These are phyloP conservation scores for Poeciliopsis paucimaculata DNA, from an alignment of 2,797 vertebrate species.

Conservation along the genomic window DNA sequence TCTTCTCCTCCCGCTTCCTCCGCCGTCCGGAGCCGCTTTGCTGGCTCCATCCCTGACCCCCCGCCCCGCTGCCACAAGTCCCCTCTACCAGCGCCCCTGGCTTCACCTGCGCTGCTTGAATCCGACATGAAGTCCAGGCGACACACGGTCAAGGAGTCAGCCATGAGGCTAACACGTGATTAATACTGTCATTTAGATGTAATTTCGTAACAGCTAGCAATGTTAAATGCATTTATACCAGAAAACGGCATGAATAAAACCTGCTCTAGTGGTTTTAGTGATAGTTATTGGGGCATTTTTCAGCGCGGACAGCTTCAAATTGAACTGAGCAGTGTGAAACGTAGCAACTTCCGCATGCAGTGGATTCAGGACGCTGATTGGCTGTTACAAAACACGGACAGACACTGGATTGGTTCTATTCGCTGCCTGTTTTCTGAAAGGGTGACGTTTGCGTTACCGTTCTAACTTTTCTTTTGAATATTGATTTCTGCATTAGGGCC, in stretches of 20 bases:
- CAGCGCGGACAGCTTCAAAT: background rate
- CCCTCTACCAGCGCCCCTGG: background rate
- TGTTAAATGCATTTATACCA: background rate
- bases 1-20: background rate
- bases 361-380: conserved; percentile 40
- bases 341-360: conserved; percentile 68
- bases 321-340: background rate
- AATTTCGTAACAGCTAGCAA: background rate
- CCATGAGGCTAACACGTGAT: conserved; percentile 14
- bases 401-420: conserved; percentile 40
- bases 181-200: background rate
- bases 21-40: conserved; percentile 47
- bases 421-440: conserved; percentile 12
- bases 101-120: background rate
- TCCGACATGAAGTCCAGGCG: rapidly evolving
- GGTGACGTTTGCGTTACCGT: background rate
- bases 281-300: background rate
- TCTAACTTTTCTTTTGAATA: background rate
- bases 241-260: background rate
- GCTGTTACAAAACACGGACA: conserved; percentile 51
- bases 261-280: background rate
- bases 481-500: background rate
- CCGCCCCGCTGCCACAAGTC: background rate
- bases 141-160: background rate
- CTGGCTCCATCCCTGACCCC: conserved; percentile 8